Percentiles rank a stretch among this genome's conserved stretches.
phyloP scores from a whole-genome alignment of 2,113 vertebrate genomes.

The Scalopus aquaticus region DNA sequence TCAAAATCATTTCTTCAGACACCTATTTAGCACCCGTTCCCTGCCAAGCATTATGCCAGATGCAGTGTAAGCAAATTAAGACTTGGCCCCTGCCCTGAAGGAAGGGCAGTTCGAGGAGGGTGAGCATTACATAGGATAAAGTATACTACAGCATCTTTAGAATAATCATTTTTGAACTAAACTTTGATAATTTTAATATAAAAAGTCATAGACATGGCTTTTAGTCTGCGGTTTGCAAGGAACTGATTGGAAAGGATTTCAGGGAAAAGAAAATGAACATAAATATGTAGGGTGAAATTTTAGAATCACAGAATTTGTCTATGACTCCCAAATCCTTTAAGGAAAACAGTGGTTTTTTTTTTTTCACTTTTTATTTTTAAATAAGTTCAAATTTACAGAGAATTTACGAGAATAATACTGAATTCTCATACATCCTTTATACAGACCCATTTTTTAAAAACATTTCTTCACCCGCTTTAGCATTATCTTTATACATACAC shows the following conservation, averaged over 20 bases:
- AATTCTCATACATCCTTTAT: not conserved
- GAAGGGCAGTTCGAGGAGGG: not conserved
- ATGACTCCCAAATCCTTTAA: not conserved
- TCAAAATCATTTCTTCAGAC: not conserved
- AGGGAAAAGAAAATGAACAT: not conserved
- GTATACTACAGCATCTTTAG: not conserved
- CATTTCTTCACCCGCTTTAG: not conserved
- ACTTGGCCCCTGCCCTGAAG: not conserved
- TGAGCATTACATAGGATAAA: not conserved
- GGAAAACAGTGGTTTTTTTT: not conserved
- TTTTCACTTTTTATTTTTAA: not conserved
- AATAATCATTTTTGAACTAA: constrained; percentile 30
- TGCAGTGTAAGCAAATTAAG: not conserved
- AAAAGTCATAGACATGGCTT: not conserved
- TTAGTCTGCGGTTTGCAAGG: not conserved
- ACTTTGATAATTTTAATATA: not conserved
- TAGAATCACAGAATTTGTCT: not conserved
- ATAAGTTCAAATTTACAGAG: too few relatives aligned
- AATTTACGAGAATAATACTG: not conserved
- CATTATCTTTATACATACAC: not conserved
- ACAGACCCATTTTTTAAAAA: not conserved
- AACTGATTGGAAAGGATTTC: constrained; percentile 15
- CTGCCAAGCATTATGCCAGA: not conserved
- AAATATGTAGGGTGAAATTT: not conserved
- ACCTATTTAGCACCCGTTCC: not conserved